Evolutionary conservation across 2,113 vertebrate genomes (phyloP), one percentile per base, ranked within the genome.

Genomic region (Gambusia holbrooki): DNA sequence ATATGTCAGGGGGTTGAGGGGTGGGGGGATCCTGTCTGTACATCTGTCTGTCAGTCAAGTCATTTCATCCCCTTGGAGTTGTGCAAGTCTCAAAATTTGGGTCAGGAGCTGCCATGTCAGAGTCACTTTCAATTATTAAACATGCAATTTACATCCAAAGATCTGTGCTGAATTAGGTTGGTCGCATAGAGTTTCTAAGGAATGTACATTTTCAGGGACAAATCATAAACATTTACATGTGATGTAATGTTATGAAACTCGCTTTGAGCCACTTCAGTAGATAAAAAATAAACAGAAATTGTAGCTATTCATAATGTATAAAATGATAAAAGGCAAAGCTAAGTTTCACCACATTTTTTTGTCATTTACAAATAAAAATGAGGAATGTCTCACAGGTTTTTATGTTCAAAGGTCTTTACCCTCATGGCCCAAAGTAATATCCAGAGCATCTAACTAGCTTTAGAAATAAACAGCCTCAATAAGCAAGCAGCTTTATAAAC

Each of bases 1-100:
- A 91, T 92, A 88, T 84, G 73, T 82, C 77, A 6, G 77, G 74
- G 80, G 62, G 32, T 5, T 32, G 73, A 63, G 30, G 74, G 78
- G 78, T 73, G 30, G 74, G 78, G 78, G 74, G 89, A 75, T 66
- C 29, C 67, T 29, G 84, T 87, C 87, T 83, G 77, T 86, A 87
- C 82, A 88, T 92, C 80, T 90, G 85, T 85, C 85, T 84, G 90
- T 92, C 87, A 88, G 71, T 81, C 7, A 32, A 75, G 78, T 80
- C 85, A 80, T 87, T 90, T 89, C 81, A 73, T 76, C 81, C 77
- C 77, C 70, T 83, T 19, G 76, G 75, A 82, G 75, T 54, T 68
- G 70, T 48, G 10, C 45, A 67, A 66, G 69, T 79, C 83, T 81
- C 54, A 73, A 58, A 65, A 72, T 87, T 85, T 84, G 76, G 79